Evolutionary conservation across 2,888 invertebrate species (phyloP).

Genomic region (Pterostichus madidus): DNA sequence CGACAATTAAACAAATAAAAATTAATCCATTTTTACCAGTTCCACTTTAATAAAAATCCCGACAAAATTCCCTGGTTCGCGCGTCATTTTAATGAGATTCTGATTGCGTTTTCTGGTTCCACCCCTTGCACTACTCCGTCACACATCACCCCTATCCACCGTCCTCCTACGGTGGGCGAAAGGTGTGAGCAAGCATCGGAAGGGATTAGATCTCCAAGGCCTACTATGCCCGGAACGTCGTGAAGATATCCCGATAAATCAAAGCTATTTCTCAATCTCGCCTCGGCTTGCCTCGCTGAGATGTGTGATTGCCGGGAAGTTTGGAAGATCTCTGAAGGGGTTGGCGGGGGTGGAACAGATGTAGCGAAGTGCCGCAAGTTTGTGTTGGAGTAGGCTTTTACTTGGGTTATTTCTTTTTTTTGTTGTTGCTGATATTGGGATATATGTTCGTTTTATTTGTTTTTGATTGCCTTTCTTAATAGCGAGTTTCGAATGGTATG

Average conservation of each 20-base stretch:
- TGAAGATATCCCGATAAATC: constrained; percentile 58
- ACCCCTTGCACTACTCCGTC: not conserved
- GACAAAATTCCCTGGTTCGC: constrained; percentile 4
- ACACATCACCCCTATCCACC: not conserved
- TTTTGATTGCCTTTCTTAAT: constrained; percentile 36
- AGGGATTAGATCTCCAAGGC: constrained; percentile 10
- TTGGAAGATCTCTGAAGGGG: constrained; percentile 1
- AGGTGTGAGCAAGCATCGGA: constrained; percentile 47
- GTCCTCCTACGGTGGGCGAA: not conserved
- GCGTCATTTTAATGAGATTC: constrained; percentile 56
- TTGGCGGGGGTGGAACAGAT: constrained; percentile 12
- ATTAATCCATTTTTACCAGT: no score
- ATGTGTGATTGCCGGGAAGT: constrained; percentile 46
- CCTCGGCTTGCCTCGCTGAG: constrained; percentile 9
- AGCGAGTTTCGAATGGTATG: not conserved
- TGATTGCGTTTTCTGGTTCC: constrained; percentile 54
- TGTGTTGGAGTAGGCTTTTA: constrained; percentile 17
- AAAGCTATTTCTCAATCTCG: constrained; percentile 58
- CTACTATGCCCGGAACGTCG: constrained; percentile 9
- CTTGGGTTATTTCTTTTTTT: constrained; percentile 30
- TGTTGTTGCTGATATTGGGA: constrained; percentile 40
- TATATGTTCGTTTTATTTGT: constrained; percentile 37
- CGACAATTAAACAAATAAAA: no score
- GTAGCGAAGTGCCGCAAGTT: constrained; percentile 46
- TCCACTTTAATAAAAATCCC: not conserved